Evolutionary conservation across 2,797 vertebrate species (phyloP), one percentile per base, ranked within the genome.

Genomic region (Sardinella longiceps): DNA sequence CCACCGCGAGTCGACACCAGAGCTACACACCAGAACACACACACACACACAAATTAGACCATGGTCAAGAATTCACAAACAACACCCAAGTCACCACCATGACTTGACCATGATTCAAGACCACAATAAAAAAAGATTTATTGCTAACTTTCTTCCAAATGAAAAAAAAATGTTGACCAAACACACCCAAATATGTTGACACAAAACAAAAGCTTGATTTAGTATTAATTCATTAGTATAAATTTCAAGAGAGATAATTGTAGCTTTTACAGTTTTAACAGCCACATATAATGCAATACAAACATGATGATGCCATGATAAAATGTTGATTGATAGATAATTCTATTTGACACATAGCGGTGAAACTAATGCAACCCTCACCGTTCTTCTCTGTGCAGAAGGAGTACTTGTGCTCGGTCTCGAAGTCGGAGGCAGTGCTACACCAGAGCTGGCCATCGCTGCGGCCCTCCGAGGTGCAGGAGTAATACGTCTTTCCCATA

Each of bases 381-480:
- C 98, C 96, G 0, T 96, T 96, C 84, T 98, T 97, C 80, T 97
- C 96, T 0, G 97, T 98, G 83, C 98, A 99, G 94, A 97, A 98
- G 51, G 98, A 99, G 85, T 96, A 98, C 87, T 95, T 97, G 91
- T 95, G 94, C 81, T 99, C 98, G 0, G 96, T 91, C 84, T 98
- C 98, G 0, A 96, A 98, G 92, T 99, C 96, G 0, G 97, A 97
- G 25, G 97, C 96, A 7, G 96, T 99, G 88, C 97, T 99, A 86
- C 98, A 99, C 98, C 98, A 99, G 80, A 98, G 95, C 90, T 97
- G 97, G 1, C 97, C 97, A 18, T 99, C 98, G 0, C 91, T 94
- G 60, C 96, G 97, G 9, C 98, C 98, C 30, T 99, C 98, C 0
- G 95, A 96, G 37, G 94, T 99, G 80, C 98, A 99, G 0, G 97